Base-by-base conservation (phyloP, 2,797 vertebrate species). In the Gila robusta region DNA sequence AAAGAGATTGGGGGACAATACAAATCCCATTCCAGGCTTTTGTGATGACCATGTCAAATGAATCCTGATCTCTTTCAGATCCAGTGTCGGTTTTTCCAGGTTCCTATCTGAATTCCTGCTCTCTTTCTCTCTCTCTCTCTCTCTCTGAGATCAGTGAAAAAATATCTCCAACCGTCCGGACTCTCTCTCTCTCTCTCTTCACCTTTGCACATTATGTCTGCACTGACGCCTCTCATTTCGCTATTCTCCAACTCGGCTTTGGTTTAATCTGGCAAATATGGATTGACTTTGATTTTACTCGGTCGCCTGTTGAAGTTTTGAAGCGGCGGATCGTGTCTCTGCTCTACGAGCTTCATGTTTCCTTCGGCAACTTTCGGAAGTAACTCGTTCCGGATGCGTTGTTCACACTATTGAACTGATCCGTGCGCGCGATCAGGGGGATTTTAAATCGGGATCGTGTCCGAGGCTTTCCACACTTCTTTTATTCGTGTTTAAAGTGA, bases 401-500 rank as follows among this genome's bases (percentile, higher is more conserved):
- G 91, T 89, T 88, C 90, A 74, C 87, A 87, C 88, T 86, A 89
- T 74, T 82, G 86, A 90, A 83, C 92, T 92, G 92, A 92, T 95
- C 93, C 93, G 90, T 92, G 85, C 56, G 54, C 66, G 71, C 78
- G 84, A 87, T 62, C 62, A 14, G 47, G 64, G 71, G 84, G 86
- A 89, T 90, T 92, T 90, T 87, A 90, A 93, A 93, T 91, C 91
- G 87, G 84, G 88, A 88, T 88, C 52, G 91, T 83, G 88, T 89
- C 89, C 88, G 74, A 90, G 93, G 90, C 94, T 94, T 91, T 90
- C 86, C 92, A 91, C 94, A 91, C 88, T 87, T 67, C 8, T 95
- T 89, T 77, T 92, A 91, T 35, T 93, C 94, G 93, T 62, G 93
- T 94, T 93, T 93, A 95, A 96, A 96, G 96, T 95, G 95, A 96